Evolutionary conservation across 2,113 vertebrate species (phyloP).

Genomic region (Kryptolebias marmoratus): DNA sequence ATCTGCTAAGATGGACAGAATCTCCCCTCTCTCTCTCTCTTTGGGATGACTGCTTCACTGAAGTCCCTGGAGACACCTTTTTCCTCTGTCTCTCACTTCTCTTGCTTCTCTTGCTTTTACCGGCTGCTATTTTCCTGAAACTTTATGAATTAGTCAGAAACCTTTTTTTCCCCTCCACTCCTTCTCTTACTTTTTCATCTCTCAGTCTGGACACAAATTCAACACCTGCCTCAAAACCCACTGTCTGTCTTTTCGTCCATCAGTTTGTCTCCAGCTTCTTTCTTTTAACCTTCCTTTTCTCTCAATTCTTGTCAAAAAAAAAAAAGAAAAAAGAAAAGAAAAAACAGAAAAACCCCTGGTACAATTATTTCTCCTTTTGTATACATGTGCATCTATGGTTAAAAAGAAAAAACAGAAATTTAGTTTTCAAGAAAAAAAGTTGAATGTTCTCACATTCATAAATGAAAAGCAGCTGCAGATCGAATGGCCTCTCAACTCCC

Average conservation of each 20-base stretch:
- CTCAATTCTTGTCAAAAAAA: constrained; percentile 47
- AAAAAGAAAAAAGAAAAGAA: constrained; percentile 59
- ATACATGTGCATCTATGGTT: constrained; percentile 33
- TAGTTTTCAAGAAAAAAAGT: constrained; percentile 53
- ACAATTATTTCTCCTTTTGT: constrained; percentile 9
- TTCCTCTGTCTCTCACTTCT: constrained; percentile 69
- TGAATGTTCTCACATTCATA: constrained; percentile 67
- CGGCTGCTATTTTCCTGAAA: constrained; percentile 78
- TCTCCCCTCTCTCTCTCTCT: constrained; percentile 70
- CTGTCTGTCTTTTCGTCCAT: constrained; percentile 57
- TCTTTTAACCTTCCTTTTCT: not conserved
- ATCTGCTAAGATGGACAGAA: constrained; percentile 82
- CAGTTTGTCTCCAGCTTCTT: constrained; percentile 28
- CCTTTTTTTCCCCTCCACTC: constrained; percentile 58
- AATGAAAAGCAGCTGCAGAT: constrained; percentile 82
- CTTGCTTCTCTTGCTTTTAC: constrained; percentile 63
- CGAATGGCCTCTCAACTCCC: constrained; percentile 68
- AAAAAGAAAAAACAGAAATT: constrained; percentile 62
- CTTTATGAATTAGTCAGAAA: constrained; percentile 88
- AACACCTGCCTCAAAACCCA: constrained; percentile 76
- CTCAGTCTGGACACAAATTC: constrained; percentile 71
- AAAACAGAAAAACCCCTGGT: constrained; percentile 40
- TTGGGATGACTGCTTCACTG: constrained; percentile 80
- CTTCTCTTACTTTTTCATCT: constrained; percentile 75
- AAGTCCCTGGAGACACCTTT: constrained; percentile 81